A percentile compares a stretch with the other conserved stretches of the same genome.
Conservation (phyloP, 2,888 invertebrate species). For the Steinernema scapterisci region DNA sequence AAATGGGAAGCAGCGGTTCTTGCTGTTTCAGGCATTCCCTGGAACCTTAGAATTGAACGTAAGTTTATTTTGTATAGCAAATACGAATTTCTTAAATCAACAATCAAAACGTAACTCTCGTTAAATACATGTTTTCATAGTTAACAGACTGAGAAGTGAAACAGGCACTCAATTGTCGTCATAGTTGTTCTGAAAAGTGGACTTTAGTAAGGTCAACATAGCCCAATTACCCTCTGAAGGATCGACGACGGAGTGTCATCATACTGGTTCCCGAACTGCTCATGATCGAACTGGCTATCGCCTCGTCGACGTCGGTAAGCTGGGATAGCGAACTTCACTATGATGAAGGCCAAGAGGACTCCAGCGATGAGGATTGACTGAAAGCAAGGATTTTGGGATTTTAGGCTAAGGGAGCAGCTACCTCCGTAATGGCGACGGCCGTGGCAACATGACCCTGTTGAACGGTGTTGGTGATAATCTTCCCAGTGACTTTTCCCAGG, state of each 20-base stretch:
- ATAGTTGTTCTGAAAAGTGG: slow-evolving; percentile 1
- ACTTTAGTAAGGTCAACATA: not conserved
- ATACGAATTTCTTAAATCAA: too few relatives aligned
- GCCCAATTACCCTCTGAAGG: not conserved
- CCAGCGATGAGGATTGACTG: slow-evolving; percentile 4
- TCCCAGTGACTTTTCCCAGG: not conserved
- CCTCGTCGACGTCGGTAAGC: not conserved
- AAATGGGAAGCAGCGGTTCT: too few relatives aligned
- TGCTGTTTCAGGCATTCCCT: too few relatives aligned
- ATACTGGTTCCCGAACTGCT: not conserved
- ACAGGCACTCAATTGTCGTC: not conserved
- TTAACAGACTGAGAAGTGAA: too few relatives aligned
- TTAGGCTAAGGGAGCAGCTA: not conserved
- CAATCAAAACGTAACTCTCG: too few relatives aligned
- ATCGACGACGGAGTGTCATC: not conserved
- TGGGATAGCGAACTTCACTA: not conserved
- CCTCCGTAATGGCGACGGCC: not conserved
- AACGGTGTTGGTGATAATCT: not conserved
- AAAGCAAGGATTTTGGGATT: not conserved
- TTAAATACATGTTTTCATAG: too few relatives aligned
- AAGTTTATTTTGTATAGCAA: too few relatives aligned
- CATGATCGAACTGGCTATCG: not conserved
- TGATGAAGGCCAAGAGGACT: not conserved
- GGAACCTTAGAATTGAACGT: too few relatives aligned
- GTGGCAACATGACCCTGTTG: not conserved